Evolutionary conservation across 1,140 invertebrate species (phyloP), one percentile per base, ranked within the genome.

Genomic region (Thaumetopoea pityocampa): DNA sequence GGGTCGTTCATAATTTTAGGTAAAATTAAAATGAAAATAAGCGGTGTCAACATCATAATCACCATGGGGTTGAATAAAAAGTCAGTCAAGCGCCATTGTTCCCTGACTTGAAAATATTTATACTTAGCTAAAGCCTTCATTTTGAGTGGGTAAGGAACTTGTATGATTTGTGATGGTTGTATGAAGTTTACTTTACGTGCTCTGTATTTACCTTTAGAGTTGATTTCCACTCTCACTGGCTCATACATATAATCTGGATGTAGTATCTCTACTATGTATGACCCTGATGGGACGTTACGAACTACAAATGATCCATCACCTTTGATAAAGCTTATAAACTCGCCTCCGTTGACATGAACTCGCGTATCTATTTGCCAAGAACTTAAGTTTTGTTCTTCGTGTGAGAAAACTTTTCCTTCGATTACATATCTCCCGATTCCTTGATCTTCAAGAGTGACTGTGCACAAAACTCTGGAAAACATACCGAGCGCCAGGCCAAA

Each of bases 1-100:
- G 96, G 95, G 85, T 98, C 96, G 72, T 96, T 98, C 91, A 99
- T 96, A 88, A 98, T 92, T 84, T 98, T 98, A 5, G 97, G 97
- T 55, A 98, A 81, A 41, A 98, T 87, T 90, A 98, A 93, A 49
- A 99, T 94, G 0, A 98, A 74, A 0, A 98, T 55, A 5, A 99
- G 84, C 1, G 97, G 97, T 30, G 98, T 67, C 12, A 98, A 90
- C 96, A 99, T 99, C 93, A 98, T 99, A 35, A 99, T 88, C 1
- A 99, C 94, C 97, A 98, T 98, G 20, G 97, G 97, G 85, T 96
- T 98, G 67, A 98, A 95, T 1, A 99, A 73, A 64, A 99, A 95
- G 83, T 99, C 97, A 5, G 96, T 98, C 20, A 88, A 54, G 64
- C 96, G 90, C 96, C 96, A 98, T 65, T 98, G 96, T 74, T 99